phyloP scores from a whole-genome alignment of 53 echinoderm and acorn worm genomes.

The Hippasteria phrygiana region DNA sequence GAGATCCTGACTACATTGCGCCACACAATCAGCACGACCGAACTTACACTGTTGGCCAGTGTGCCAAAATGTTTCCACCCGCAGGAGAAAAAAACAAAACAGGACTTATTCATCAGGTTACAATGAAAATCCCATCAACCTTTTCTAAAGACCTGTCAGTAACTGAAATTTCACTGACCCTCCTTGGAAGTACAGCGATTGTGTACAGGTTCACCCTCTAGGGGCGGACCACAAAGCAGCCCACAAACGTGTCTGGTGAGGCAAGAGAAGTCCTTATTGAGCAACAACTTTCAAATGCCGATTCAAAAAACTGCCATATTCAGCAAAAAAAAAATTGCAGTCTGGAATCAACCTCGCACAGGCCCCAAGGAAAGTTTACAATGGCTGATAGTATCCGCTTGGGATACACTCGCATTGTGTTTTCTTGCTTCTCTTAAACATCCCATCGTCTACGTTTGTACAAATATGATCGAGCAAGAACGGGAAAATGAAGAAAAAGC shows the following conservation, averaged over 20 bases:
- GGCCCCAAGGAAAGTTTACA: neutral
- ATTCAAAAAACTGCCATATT: too few relatives aligned
- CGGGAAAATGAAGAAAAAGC: neutral
- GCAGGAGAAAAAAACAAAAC: neutral
- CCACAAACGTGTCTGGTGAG: neutral
- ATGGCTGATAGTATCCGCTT: neutral
- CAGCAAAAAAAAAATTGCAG: too few relatives aligned
- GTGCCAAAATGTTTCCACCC: neutral
- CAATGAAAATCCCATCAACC: neutral
- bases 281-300: too few relatives aligned
- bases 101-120: neutral
- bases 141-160: slow-evolving; percentile 9
- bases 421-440: neutral
- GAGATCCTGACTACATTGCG: neutral
- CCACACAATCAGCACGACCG: neutral
- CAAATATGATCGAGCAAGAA: slow-evolving; percentile 40
- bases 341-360: neutral
- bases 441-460: neutral
- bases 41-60: neutral
- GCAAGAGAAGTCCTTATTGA: neutral
- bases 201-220: neutral
- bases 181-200: neutral
- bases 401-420: neutral
- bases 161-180: neutral
- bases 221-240: neutral